phyloP scores from a whole-genome alignment of 1,140 invertebrate species.

The Listronotus bonariensis region DNA sequence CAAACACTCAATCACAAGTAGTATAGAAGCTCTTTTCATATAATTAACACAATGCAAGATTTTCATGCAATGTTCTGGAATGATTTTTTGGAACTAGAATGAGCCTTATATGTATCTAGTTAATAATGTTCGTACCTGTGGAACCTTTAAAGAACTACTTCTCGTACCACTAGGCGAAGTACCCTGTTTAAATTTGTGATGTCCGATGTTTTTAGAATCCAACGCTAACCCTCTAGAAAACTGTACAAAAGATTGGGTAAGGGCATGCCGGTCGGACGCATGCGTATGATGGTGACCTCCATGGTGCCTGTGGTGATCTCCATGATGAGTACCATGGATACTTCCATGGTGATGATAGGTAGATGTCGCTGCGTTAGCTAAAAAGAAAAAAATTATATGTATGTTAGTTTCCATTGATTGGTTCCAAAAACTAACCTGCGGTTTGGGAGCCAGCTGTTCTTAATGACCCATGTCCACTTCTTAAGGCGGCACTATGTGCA shows the following conservation, averaged over 20 bases:
- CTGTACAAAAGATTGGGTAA: slow-evolving; percentile 72
- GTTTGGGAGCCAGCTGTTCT: slow-evolving; percentile 54
- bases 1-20: no score
- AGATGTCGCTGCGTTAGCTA: slow-evolving; percentile 9
- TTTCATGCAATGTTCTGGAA: no score
- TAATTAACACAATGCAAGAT: no score
- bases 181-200: slow-evolving; percentile 9
- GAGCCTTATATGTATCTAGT: no score
- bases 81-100: no score
- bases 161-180: slow-evolving; percentile 26
- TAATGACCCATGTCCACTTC: slow-evolving; percentile 44
- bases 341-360: slow-evolving; percentile 11
- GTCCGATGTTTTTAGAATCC: slow-evolving; percentile 34
- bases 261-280: slow-evolving; percentile 59
- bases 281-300: slow-evolving; percentile 42
- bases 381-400: not conserved
- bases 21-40: no score
- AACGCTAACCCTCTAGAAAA: slow-evolving; percentile 67
- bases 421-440: slow-evolving; percentile 12
- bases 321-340: slow-evolving; percentile 3
- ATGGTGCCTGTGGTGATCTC: slow-evolving; percentile 18
- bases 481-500: slow-evolving; percentile 18
- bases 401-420: not conserved
- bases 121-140: slow-evolving; percentile 22
- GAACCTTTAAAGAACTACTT: slow-evolving; percentile 42